Evolutionary conservation across 2,888 invertebrate genomes (phyloP), one percentile per base, ranked within the genome.

Genomic region (Idaea aversata): DNA sequence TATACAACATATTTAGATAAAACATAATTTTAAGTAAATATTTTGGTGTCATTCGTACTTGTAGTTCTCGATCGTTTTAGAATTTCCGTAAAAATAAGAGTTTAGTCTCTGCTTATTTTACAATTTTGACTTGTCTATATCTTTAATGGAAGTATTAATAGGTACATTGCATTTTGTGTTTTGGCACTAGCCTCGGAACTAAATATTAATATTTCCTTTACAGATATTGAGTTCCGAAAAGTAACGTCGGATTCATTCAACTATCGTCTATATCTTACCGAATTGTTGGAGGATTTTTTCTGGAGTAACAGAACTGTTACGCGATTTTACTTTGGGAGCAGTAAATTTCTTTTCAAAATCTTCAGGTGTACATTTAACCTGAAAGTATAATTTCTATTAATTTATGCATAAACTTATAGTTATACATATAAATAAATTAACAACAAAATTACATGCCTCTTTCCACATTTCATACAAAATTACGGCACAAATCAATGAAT

Each of bases 381-480:
- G 75, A 64, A 81, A 86, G 67, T 34, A 57, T 66, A 57, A 66
- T 63, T 57, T 59, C 34, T 57, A 65, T 66, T 7, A 59, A 7
- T 16, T 6, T 15, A 7, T 63, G 34, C 62, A 25, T 13, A n/a
- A n/a, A 59, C 57, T 58, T 25, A 25, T 25, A 61, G 25, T 65
- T 15, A 6, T 61, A 63, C 15, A 63, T 58, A 38, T 34, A 63
- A 61, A 59, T 6, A 3, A 57, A 62, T 16, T 15, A 62, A 4
- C 13, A 36, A 10, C 36, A 63, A 60, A 64, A 58, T 57, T 62
- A 75, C 71, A 61, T 81, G 96, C 95, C 85, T 97, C 97, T 88
- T 97, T 97, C 97, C 98, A 98, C 95, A 98, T 97, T 86, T 98
- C 97, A 82, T 96, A 98, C 65, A 97, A 90, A 72, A 98, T 96